Base-by-base conservation (phyloP, 1,140 invertebrate species). In the Apis dorsata region DNA sequence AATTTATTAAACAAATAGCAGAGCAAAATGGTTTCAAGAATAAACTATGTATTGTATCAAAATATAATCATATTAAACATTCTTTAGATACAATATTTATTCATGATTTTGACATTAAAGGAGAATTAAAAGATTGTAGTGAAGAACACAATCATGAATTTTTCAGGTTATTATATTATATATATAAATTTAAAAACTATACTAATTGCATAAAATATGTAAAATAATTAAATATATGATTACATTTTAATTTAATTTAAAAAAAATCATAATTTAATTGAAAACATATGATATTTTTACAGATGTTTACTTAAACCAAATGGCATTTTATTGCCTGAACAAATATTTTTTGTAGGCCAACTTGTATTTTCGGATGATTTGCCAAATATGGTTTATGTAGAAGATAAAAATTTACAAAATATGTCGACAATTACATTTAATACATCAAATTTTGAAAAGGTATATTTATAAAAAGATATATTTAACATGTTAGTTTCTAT, bases 241-340 rank as follows among this genome's bases (percentile, higher is more conserved):
- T 59, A 12, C 63, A 34, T 74, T 88, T 69, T 84, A 44, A 44
- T 44, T 44, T 44, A 44, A 44, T 44, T 44, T 44, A 44, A 44
- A 44, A 44, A 44, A 44, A 2, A 24, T 91, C 15, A 73, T 86
- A 15, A 19, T 21, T 76, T 79, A 87, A 17, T 44, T 69, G 13
- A 63, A 77, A 63, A 84, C 70, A 44, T 84, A 65, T 77, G 19
- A 65, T 62, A 0, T 59, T 80, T 86, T 88, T 66, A 69, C 71
- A 89, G 91, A 69, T 86, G 75, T 65, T 84, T 90, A 62, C 73
- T 93, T 13, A 89, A 85, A 66, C 79, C 87, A 74, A 86, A 80
- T 82, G 93, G 94, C 4, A 78, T 89, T 21, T 85, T 95, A 55
- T 62, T 95, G 28, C 95, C 94, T 53, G 83, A 91, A 70, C 88